These are phyloP conservation scores for Pyrgilauda ruficollis DNA, from an alignment of 2,113 vertebrate genomes.

Conservation along the genomic window DNA sequence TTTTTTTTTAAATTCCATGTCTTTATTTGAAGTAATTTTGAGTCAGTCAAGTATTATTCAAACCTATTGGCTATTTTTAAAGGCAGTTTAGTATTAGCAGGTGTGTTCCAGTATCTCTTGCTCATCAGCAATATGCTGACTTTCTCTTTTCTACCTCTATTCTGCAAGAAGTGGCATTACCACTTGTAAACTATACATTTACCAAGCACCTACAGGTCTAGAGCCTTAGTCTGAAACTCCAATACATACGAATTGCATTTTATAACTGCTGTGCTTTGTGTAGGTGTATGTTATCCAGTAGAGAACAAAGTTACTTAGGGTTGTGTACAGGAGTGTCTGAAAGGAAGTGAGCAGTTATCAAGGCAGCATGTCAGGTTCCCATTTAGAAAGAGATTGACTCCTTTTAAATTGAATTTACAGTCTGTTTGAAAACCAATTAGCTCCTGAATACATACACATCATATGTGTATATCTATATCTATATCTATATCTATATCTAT, in stretches of 20 bases:
- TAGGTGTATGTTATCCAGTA: background rate
- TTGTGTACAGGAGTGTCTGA: background rate
- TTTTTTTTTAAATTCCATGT: background rate
- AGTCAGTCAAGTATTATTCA: background rate
- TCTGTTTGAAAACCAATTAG: background rate
- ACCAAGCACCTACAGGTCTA: background rate
- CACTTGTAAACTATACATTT: background rate
- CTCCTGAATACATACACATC: background rate
- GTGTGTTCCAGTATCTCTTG: background rate
- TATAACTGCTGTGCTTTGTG: rapidly evolving
- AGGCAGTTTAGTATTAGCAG: background rate
- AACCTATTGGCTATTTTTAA: background rate
- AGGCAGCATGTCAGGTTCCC: background rate
- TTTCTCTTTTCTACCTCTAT: background rate
- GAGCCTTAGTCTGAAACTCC: background rate
- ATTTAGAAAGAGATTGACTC: background rate
- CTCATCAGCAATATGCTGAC: background rate
- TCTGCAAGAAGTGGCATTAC: background rate
- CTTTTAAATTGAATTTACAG: background rate
- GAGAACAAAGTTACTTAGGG: background rate
- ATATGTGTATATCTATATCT: background rate
- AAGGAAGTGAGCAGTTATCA: background rate
- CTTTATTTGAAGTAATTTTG: background rate
- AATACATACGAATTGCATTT: background rate
- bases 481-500: no score